Evolutionary conservation across 23 tunicate species (phyloP), one percentile per base, ranked within the genome.

Genomic region (Trididemnum miniatum): DNA sequence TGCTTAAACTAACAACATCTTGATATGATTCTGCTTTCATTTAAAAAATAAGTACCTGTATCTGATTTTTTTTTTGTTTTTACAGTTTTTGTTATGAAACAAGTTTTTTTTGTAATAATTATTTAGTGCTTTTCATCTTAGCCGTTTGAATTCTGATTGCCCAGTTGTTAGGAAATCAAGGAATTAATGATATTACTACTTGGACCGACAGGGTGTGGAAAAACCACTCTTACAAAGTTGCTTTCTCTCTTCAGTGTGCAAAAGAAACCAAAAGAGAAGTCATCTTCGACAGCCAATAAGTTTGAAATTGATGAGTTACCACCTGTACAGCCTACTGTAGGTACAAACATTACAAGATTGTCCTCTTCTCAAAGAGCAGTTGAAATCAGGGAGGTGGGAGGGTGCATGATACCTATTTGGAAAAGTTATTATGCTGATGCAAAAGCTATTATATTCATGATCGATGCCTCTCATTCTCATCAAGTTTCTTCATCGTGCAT

Each of bases 321-420:
- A 20, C 40, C 87, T 0, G 78, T 85, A 28, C 50, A 77, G 7
- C 97, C 97, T n/a, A 91, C 97, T 15, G 82, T 91, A 51, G 97
- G 97, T 1, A 81, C 87, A 22, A 91, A 91, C 52, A 82, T 91
- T 18, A 35, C 69, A 40, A 80, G 31, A 18, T 36, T 91, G 29
- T 35, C 51, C 20, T 22, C 62, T 26, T 74, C 72, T 34, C 66
- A 66, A 54, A 76, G 66, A 20, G 50, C 50, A 25, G 30, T 91
- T 26, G 83, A 51, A 65, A 26, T 91, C 22, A 81, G 89, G 1
- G 97, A 91, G 80, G 76, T 91, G 72, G 97, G 97, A 20, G 97
- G 97, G 20, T 76, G 87, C 5, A 91, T 91, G 97, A 84, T 72
- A 22, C 97, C 97, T 20, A 64, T 91, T 3, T 91, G 97, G 97